These are phyloP conservation scores for Arctia plantaginis DNA, from an alignment of 2,888 invertebrate species.

Conservation along the genomic window DNA sequence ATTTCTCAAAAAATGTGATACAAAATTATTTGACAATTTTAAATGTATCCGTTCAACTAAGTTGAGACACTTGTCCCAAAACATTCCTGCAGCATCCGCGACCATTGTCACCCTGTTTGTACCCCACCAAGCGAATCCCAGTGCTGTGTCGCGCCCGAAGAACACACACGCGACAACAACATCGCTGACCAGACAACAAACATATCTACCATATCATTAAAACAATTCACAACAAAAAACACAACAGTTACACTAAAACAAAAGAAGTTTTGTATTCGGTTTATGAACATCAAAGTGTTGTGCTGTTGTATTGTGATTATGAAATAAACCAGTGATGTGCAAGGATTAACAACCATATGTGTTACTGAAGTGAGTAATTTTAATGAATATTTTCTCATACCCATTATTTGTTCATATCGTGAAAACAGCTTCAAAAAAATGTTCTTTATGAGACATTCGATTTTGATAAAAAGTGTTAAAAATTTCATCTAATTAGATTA, in stretches of 20 bases:
- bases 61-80: neutral
- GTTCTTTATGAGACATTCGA: too few species aligned
- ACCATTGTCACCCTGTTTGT: conserved; percentile 50
- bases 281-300: conserved; percentile 25
- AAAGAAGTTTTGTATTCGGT: conserved; percentile 29
- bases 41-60: neutral
- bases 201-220: conserved; percentile 55
- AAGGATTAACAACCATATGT: conserved; percentile 30
- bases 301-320: conserved; percentile 28
- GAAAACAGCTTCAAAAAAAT: neutral
- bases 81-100: conserved; percentile 32
- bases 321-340: conserved; percentile 13
- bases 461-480: neutral
- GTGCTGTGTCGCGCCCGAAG: conserved; percentile 52
- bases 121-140: conserved; percentile 54
- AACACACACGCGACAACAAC: conserved; percentile 42
- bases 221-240: conserved; percentile 17
- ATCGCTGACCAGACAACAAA: conserved; percentile 47
- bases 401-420: neutral
- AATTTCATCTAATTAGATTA: neutral
- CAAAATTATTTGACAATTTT: too few species aligned
- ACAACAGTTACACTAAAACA: conserved; percentile 21
- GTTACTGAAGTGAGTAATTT: conserved; percentile 37
- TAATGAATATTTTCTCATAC: neutral
- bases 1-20: neutral